A percentile compares a stretch with the other conserved stretches of the same genome.
Evolutionary conservation across 2,113 vertebrate species (phyloP).

Genomic region (Protobothrops mucrosquamatus): DNA sequence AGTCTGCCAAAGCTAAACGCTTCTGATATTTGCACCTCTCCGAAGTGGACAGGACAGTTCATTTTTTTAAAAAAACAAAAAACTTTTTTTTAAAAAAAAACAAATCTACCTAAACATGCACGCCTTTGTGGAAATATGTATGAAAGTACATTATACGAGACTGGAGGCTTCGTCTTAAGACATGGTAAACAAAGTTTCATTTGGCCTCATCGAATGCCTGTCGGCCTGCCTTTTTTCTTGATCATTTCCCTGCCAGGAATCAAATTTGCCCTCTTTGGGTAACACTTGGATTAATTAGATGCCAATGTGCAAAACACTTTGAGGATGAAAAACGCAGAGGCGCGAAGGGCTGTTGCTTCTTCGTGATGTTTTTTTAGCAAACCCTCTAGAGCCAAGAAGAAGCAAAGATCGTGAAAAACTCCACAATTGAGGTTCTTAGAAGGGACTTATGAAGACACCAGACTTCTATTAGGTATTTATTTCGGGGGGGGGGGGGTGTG

Average conservation of each 20-base stretch:
- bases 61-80: no score
- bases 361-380: neutral
- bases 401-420: neutral
- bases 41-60: neutral
- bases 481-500: neutral
- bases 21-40: neutral
- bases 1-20: neutral
- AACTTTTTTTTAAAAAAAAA: neutral
- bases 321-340: neutral
- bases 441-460: neutral
- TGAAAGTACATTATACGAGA: neutral
- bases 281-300: slow-evolving; percentile 6
- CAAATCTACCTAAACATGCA: neutral
- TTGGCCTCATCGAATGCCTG: neutral
- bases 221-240: neutral
- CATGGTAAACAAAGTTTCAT: neutral
- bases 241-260: neutral
- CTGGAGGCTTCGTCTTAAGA: neutral
- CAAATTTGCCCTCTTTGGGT: neutral
- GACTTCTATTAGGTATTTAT: neutral
- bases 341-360: neutral
- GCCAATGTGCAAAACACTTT: neutral
- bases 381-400: neutral
- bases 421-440: neutral
- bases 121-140: neutral